Base-by-base conservation (phyloP, 92 coral and sea anemone species). In the Montipora capitata region DNA sequence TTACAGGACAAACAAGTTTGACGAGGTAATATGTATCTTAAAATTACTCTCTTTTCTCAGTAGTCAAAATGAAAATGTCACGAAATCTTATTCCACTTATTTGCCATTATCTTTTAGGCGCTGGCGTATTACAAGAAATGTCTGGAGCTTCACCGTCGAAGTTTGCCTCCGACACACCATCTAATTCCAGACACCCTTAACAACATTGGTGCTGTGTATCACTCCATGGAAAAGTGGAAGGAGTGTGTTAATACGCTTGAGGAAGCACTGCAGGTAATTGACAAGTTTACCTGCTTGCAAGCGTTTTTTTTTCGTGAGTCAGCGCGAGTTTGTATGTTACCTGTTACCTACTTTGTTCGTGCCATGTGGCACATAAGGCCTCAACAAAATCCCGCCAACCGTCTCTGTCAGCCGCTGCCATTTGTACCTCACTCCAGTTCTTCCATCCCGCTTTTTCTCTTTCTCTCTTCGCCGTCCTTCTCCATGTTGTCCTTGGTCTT, bases 131-230 rank as follows among this genome's bases (percentile, higher is more conserved):
- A 96, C 82, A 73, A 83, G 20, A 74, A 88, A 67, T 82, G 94
- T 27, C 70, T 96, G n/a, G 91, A 71, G 63, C 87, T 95, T 58
- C 96, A 96, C 44, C 95, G 94, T 13, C 91, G 83, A 66, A 93
- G 80, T 15, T 75, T 89, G 65, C 89, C 96, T 16, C 72, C 92
- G 9, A 84, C 87, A 11, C 93, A 79, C 40, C 83, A 76, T 42
- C 73, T 91, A 9, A 90, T 92, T 48, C 96, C 99, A 45, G 95
- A 94, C 18, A 87, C 94, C 5, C 69, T 90, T 15, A 96, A 94
- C 78, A 96, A 92, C 81, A 87, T 92, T 49, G 99, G 94, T 3
- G 91, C 78, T 35, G 84, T 85, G 7, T 88, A 89, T 69, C 88
- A 82, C 63, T 49, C 81, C 16, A 75, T 92, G 76, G 95, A 76